Evolutionary conservation across 2,888 invertebrate genomes (phyloP), one percentile per base, ranked within the genome.

Genomic region (Drosophila recens): DNA sequence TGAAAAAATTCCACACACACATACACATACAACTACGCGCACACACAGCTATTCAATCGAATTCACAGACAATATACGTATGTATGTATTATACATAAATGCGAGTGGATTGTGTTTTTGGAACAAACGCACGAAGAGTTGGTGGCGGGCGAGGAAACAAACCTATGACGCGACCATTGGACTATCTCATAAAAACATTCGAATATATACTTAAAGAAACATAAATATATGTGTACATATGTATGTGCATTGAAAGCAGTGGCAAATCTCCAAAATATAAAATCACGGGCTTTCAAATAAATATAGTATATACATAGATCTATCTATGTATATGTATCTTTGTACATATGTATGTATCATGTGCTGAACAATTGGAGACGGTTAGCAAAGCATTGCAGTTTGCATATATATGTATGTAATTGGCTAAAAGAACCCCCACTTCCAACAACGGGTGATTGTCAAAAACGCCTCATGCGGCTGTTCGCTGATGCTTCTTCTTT

Each of bases 1-100:
- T 87, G 86, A 89, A 89, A 90, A 90, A 89, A 88, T 87, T 90
- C 88, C 89, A 89, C 80, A 89, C 81, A 80, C 78, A 79, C 79
- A 80, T n/a, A n/a, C 72, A 68, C 43, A 61, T 54, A 70, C 38
- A 66, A 51, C 42, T 33, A 63, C 51, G 54, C 57, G 53, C 65
- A 80, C 71, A 84, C 58, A 71, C 82, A 82, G 59, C 56, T 59
- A 67, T 65, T 66, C 70, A 80, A 68, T 70, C 72, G 52, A 67
- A 67, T 46, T 75, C 82, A 72, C 66, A 78, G 68, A 80, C 70
- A 80, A 66, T 58, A 75, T 65, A 67, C 59, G 43, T 40, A 17
- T 53, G 61, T 20, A 34, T 58, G 53, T 49, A 38, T 57, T 69
- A 66, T 74, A 75, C 70, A 71, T 69, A 67, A 78, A 72, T 62